phyloP scores from a whole-genome alignment of 2,113 vertebrate species.

The Piaya cayana region DNA sequence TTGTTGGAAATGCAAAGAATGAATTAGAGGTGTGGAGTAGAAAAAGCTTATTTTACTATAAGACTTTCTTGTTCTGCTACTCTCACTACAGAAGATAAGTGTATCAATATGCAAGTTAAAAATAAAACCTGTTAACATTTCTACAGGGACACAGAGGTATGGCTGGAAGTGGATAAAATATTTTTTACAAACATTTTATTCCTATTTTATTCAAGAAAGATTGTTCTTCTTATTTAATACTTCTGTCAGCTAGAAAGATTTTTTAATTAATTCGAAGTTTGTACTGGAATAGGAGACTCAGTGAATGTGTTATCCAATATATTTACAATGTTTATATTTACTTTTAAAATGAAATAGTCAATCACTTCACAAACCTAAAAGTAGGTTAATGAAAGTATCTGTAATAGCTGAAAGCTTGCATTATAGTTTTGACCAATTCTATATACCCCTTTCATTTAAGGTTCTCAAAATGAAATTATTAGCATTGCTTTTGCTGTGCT shows the following conservation, averaged over 20 bases:
- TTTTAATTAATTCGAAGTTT: neutral
- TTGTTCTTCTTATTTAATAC: neutral
- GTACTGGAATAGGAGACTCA: neutral
- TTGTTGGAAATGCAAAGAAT: neutral
- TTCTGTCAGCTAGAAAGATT: neutral
- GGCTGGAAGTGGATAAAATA: neutral
- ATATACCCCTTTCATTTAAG: neutral
- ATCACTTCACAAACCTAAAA: neutral
- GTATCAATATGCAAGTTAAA: neutral
- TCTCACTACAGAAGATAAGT: neutral
- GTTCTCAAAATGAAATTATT: neutral
- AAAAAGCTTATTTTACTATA: neutral
- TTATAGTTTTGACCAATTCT: neutral
- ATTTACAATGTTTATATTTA: neutral
- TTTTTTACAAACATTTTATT: neutral
- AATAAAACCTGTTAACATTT: neutral
- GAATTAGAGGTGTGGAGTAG: neutral
- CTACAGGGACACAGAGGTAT: neutral
- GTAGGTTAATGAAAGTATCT: neutral
- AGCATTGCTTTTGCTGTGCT: neutral
- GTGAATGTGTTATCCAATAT: neutral
- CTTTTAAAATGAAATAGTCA: neutral
- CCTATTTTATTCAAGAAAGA: neutral
- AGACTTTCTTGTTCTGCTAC: neutral
- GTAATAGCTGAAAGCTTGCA: neutral